Evolutionary conservation across 2,113 vertebrate species (phyloP).

Genomic region (Apaloderma vittatum): DNA sequence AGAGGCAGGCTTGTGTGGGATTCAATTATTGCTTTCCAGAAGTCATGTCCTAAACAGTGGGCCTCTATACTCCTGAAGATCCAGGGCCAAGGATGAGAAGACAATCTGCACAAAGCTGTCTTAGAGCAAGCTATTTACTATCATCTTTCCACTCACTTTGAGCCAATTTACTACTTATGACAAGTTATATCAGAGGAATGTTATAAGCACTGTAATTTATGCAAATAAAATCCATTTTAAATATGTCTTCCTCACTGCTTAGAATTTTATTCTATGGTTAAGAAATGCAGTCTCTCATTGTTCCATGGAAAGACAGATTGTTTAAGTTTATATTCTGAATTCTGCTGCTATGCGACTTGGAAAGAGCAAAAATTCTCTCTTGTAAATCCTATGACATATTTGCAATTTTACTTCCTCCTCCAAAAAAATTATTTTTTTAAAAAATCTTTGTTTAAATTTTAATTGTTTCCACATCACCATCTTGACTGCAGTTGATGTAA

Average conservation of each 20-base stretch:
- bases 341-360: slow-evolving; percentile 46
- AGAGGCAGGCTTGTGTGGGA: not conserved
- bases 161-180: not conserved
- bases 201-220: slow-evolving; percentile 59
- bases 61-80: not conserved
- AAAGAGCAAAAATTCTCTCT: slow-evolving; percentile 20
- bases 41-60: not conserved
- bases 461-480: slow-evolving; percentile 28
- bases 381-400: slow-evolving; percentile 46
- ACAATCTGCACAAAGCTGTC: not conserved
- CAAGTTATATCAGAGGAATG: slow-evolving; percentile 37
- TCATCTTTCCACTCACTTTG: not conserved
- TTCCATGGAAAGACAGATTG: slow-evolving; percentile 43
- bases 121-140: not conserved
- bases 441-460: slow-evolving; percentile 54
- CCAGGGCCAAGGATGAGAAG: not conserved
- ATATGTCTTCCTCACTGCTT: slow-evolving; percentile 56
- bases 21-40: not conserved
- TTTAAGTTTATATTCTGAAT: slow-evolving; percentile 59
- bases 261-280: slow-evolving; percentile 64
- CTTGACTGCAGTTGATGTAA: not conserved
- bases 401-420: not conserved
- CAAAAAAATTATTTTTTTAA: not conserved
- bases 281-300: slow-evolving; percentile 52
- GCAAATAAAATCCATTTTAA: slow-evolving; percentile 74